Conservation (phyloP, 1,140 invertebrate species). For the Drosophila dunni region DNA sequence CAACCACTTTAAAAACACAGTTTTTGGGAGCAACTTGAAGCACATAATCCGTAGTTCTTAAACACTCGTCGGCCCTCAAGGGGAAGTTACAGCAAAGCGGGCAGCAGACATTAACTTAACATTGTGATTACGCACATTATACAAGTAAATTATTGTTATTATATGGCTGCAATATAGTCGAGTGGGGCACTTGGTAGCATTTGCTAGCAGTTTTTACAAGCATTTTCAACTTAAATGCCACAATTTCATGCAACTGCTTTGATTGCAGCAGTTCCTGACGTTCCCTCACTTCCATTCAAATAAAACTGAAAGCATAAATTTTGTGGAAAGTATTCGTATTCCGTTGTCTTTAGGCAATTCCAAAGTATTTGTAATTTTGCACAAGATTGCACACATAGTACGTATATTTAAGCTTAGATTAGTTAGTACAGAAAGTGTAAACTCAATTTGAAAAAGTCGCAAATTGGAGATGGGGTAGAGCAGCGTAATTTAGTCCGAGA, state of each 20-base stretch:
- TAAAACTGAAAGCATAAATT: no score
- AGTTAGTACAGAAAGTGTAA: conserved; percentile 12
- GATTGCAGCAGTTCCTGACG: background rate
- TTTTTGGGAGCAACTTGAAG: conserved; percentile 19
- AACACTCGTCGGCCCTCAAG: conserved; percentile 24
- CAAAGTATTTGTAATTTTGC: background rate
- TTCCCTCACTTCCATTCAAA: background rate
- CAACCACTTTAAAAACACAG: conserved; percentile 5
- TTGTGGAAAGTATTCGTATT: background rate
- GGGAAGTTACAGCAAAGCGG: background rate
- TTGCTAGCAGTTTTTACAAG: conserved; percentile 3
- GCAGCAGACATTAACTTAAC: conserved; percentile 29
- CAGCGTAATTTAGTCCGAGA: conserved; percentile 79
- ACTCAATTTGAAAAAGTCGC: conserved; percentile 3
- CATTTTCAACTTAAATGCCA: background rate
- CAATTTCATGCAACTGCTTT: conserved; percentile 7
- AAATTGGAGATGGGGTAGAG: background rate
- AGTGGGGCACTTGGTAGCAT: conserved; percentile 1
- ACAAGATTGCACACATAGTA: conserved; percentile 7
- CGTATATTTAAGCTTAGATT: conserved; percentile 15
- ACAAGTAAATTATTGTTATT: conserved; percentile 40
- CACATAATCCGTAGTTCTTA: conserved; percentile 45
- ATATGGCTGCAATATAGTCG: conserved; percentile 15
- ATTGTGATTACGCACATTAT: conserved; percentile 52
- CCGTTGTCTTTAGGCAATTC: no score